These are phyloP conservation scores for Leptinotarsa defecta DNA, from an alignment of 1,140 invertebrate species.

Conservation along the genomic window DNA sequence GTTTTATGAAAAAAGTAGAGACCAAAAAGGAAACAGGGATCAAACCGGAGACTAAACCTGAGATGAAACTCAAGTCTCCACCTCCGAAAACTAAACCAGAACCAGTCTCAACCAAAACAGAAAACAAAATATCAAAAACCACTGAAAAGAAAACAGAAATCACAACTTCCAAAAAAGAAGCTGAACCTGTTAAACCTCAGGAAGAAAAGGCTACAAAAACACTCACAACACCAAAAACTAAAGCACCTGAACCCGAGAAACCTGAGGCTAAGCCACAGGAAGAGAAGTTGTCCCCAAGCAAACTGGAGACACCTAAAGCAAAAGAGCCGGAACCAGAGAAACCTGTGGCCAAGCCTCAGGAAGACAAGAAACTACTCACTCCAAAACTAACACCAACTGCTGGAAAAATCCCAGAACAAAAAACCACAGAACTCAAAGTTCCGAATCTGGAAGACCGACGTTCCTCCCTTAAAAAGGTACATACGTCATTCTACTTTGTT, in stretches of 20 bases:
- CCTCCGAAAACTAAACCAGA: slow-evolving; percentile 42
- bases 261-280: slow-evolving; percentile 7
- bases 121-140: slow-evolving; percentile 18
- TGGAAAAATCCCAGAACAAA: slow-evolving; percentile 33
- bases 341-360: slow-evolving; percentile 30
- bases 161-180: not conserved
- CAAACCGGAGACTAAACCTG: slow-evolving; percentile 49
- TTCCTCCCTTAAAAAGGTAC: slow-evolving; percentile 37
- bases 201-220: not conserved
- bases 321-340: slow-evolving; percentile 16
- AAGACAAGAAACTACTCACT: slow-evolving; percentile 37
- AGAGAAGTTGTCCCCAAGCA: not conserved
- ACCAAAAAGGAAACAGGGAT: slow-evolving; percentile 51
- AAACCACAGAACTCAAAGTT: slow-evolving; percentile 10
- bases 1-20: slow-evolving; percentile 48
- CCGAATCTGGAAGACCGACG: slow-evolving; percentile 30
- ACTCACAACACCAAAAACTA: not conserved
- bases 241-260: not conserved
- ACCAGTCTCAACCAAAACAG: slow-evolving; percentile 13
- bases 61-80: slow-evolving; percentile 54
- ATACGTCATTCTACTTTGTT: not conserved
- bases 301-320: not conserved
- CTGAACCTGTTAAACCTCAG: slow-evolving; percentile 14
- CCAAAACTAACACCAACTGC: slow-evolving; percentile 40
- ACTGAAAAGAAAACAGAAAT: slow-evolving; percentile 11